Conservation (phyloP, 2,797 vertebrate genomes). For the Thaleichthys pacificus region DNA sequence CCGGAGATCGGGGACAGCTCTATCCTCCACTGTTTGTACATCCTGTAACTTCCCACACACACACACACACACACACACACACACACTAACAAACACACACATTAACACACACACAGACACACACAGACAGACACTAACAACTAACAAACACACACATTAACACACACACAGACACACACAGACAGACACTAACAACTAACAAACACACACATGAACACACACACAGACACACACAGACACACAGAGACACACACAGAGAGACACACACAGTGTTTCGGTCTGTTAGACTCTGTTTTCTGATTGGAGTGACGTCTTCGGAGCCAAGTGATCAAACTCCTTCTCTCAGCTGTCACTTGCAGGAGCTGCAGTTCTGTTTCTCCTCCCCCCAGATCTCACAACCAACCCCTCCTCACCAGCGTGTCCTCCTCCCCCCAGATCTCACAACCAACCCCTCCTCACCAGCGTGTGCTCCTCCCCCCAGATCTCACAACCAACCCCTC, state of each 20-base stretch:
- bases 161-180: not conserved
- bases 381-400: slow-evolving; percentile 89
- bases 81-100: not conserved
- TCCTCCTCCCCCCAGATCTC: too few relatives aligned
- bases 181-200: not conserved
- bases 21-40: not conserved
- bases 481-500: slow-evolving; percentile 97
- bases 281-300: not conserved
- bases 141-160: not conserved
- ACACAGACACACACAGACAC: slow-evolving; percentile 6
- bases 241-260: not conserved
- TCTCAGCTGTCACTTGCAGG: too few relatives aligned
- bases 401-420: slow-evolving; percentile 93
- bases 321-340: not conserved
- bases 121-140: not conserved
- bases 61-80: too few relatives aligned
- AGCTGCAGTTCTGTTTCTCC: slow-evolving; percentile 9
- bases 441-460: too few relatives aligned
- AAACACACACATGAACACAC: slow-evolving; percentile 11
- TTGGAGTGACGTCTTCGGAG: not conserved
- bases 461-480: slow-evolving; percentile 61
- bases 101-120: not conserved
- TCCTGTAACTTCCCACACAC: not conserved
- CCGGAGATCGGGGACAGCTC: not conserved
- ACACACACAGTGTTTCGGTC: not conserved